These are phyloP conservation scores for Drosophila sturtevanti DNA, from an alignment of 1,140 invertebrate genomes.

Conservation along the genomic window DNA sequence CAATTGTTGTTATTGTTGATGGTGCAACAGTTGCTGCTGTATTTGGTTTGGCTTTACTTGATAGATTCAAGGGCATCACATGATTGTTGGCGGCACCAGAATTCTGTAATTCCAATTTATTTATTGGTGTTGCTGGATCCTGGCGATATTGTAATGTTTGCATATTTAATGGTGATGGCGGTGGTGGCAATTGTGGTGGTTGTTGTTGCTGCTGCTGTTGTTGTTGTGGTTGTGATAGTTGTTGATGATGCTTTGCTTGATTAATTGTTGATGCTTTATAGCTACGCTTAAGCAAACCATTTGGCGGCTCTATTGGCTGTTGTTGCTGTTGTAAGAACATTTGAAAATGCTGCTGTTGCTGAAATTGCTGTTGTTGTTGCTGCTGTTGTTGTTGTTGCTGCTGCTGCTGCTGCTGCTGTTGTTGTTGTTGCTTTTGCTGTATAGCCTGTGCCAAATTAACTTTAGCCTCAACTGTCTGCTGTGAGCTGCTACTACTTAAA, in stretches of 20 bases:
- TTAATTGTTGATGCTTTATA: constrained; percentile 26
- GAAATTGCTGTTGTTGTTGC: constrained; percentile 41
- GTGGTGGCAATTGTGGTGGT: constrained; percentile 47
- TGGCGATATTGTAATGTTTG: constrained; percentile 64
- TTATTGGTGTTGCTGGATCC: constrained; percentile 56
- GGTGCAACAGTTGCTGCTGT: constrained; percentile 3
- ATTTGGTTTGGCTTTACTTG: constrained; percentile 42
- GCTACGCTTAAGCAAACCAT: constrained; percentile 54
- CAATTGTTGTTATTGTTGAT: not conserved
- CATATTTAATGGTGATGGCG: constrained; percentile 40
- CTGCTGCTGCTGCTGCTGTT: constrained; percentile 45
- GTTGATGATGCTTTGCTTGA: not conserved
- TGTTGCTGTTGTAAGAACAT: constrained; percentile 42
- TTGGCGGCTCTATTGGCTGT: constrained; percentile 41
- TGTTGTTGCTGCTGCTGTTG: constrained; percentile 3
- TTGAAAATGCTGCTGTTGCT: constrained; percentile 38
- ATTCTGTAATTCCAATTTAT: constrained; percentile 48
- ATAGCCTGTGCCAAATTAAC: constrained; percentile 79
- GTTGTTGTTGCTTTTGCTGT: constrained; percentile 74
- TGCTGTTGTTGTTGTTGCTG: constrained; percentile 46
- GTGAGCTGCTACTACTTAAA: constrained; percentile 21
- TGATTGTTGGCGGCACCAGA: constrained; percentile 7
- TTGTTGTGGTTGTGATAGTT: not conserved
- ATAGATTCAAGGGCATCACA: constrained; percentile 46
- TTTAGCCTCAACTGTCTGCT: constrained; percentile 51